Percentiles rank a stretch among this genome's conserved stretches.
These are phyloP conservation scores for Sisyra nigra DNA, from an alignment of 2,888 invertebrate genomes.

Conservation along the genomic window DNA sequence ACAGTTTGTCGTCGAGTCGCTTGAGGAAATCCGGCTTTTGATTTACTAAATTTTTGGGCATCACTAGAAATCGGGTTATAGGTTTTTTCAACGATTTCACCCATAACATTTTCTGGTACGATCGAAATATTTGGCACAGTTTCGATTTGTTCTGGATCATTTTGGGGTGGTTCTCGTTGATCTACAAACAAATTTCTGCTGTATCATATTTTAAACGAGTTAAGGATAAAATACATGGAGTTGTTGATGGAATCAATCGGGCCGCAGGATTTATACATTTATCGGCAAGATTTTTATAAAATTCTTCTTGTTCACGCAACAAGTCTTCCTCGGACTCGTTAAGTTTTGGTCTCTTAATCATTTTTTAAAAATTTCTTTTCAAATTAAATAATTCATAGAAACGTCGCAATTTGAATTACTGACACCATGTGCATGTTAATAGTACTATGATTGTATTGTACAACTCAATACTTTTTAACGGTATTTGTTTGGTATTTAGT, in stretches of 20 bases:
- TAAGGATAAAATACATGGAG: neutral
- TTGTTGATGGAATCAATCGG: slow-evolving; percentile 31
- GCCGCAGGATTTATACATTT: slow-evolving; percentile 45
- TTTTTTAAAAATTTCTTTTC: slow-evolving; percentile 18
- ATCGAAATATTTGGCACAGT: slow-evolving; percentile 26
- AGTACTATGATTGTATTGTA: too few species aligned
- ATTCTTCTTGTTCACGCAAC: slow-evolving; percentile 56
- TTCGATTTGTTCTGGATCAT: slow-evolving; percentile 25
- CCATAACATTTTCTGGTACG: slow-evolving; percentile 29
- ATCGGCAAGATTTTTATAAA: slow-evolving; percentile 35
- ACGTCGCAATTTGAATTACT: too few species aligned
- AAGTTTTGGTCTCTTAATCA: slow-evolving; percentile 49
- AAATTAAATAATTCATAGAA: too few species aligned
- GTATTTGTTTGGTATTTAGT: too few species aligned
- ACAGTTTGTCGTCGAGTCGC: slow-evolving; percentile 27
- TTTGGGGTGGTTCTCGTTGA: slow-evolving; percentile 14
- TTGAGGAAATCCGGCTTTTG: slow-evolving; percentile 33
- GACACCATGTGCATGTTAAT: too few species aligned
- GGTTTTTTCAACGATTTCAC: slow-evolving; percentile 40
- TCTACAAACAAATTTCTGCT: slow-evolving; percentile 15
- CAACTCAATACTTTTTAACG: too few species aligned
- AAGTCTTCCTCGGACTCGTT: slow-evolving; percentile 60
- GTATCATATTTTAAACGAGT: neutral
- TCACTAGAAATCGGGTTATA: neutral
- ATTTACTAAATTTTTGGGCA: slow-evolving; percentile 12